These are phyloP conservation scores for Tetramorium alpestre DNA, from an alignment of 1,140 invertebrate species.

Conservation along the genomic window DNA sequence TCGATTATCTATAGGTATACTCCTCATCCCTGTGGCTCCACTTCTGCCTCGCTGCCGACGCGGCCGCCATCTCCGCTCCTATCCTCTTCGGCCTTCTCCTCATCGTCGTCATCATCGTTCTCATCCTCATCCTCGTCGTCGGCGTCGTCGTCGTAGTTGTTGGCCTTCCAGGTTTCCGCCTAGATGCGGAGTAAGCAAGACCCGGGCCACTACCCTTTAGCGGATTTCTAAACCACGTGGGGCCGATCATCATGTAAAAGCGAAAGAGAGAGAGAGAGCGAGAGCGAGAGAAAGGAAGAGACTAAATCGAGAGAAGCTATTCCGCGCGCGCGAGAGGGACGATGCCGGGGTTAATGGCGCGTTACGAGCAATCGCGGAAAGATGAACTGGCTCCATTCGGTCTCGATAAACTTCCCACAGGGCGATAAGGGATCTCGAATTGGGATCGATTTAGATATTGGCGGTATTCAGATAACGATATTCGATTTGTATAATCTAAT, in stretches of 20 bases:
- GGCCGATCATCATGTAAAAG: slow-evolving; percentile 67
- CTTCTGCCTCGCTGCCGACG: slow-evolving; percentile 5
- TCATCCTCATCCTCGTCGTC: slow-evolving; percentile 28
- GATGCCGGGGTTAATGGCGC: slow-evolving; percentile 31
- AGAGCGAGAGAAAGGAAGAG: background rate
- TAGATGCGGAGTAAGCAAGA: slow-evolving; percentile 63
- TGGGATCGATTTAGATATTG: slow-evolving; percentile 32
- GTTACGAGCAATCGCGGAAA: slow-evolving; percentile 57
- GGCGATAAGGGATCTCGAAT: slow-evolving; percentile 41
- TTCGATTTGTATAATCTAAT: slow-evolving; percentile 15
- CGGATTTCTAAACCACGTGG: slow-evolving; percentile 66
- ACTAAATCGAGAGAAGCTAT: slow-evolving; percentile 9
- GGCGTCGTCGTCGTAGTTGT: slow-evolving; percentile 29
- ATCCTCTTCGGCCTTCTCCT: slow-evolving; percentile 34
- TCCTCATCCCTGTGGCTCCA: slow-evolving; percentile 48
- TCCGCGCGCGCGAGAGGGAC: slow-evolving; percentile 5
- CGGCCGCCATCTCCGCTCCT: slow-evolving; percentile 32
- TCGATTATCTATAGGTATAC: slow-evolving; percentile 84
- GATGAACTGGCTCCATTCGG: slow-evolving; percentile 57
- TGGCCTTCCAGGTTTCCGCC: background rate
- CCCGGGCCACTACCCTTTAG: slow-evolving; percentile 51
- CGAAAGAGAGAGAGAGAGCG: slow-evolving; percentile 1
- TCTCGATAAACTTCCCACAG: slow-evolving; percentile 44
- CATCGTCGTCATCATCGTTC: slow-evolving; percentile 8
- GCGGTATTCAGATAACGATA: background rate